Evolutionary conservation across 2,113 vertebrate species (phyloP), one percentile per base, ranked within the genome.

Genomic region (Epinephelus lanceolatus): DNA sequence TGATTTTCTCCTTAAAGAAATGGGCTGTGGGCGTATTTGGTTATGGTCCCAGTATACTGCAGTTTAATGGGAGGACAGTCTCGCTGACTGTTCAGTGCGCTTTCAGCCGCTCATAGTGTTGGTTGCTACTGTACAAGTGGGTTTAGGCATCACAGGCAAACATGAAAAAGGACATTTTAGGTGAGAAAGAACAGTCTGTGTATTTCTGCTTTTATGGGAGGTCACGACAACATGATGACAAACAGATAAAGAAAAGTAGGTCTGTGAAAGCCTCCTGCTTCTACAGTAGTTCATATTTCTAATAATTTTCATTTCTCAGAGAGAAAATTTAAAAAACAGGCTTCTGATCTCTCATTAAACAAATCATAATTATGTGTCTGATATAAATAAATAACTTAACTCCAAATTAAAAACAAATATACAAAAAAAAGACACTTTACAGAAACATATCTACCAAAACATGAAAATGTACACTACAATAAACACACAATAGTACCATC

Each of bases 331-430:
- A 37, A 30, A 3, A 17, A 12, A 14, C 13, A 17, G 63, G 14
- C 25, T 42, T 84, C 47, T 49, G 53, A 69, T 59, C 33, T 65
- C 77, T 30, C 14, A 65, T 79, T 14, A 88, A 92, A 90, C 72
- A 90, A 90, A 91, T 86, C 76, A 72, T 70, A 88, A 93, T 84
- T 88, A 84, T 70, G 83, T 86, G 80, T 82, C 49, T 56, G 53
- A 81, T 62, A 72, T 80, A 89, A 93, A 91, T 88, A 86, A 92
- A 92, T 89, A 81, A 82, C 65, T 84, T 59, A 86, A 78, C 57
- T 42, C 33, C 30, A 86, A 85, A 84, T 56, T 40, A 37, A 15
- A 45, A 23, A 15, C 2, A 53, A 9, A 68, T 14, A 49, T 9
- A 56, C 51, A n/a, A 55, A 71, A 76, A 77, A 80, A 49, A 19